Evolutionary conservation across 2,113 vertebrate genomes (phyloP).

Genomic region (Grammomys surdaster): DNA sequence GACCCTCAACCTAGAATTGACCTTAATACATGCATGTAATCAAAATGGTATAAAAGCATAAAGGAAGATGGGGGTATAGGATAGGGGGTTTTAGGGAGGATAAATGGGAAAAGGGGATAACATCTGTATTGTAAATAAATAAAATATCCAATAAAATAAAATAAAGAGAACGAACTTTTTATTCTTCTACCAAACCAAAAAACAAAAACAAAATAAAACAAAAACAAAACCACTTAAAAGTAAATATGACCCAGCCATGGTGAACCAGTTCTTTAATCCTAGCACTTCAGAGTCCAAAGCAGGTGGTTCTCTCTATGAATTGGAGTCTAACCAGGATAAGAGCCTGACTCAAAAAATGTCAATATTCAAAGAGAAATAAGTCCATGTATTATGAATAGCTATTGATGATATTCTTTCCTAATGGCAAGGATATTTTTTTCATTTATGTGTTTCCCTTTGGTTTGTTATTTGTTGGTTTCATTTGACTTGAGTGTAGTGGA

Average conservation of each 20-base stretch:
- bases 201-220: background rate
- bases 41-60: too few species aligned
- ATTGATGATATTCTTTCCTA: conserved; percentile 22
- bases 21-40: too few species aligned
- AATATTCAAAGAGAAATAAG: background rate
- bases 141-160: too few species aligned
- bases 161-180: background rate
- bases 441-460: background rate
- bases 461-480: background rate
- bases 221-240: background rate
- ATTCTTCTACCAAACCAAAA: background rate
- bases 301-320: background rate
- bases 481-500: background rate
- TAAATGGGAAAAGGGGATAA: too few species aligned
- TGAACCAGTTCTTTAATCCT: background rate
- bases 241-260: background rate
- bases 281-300: background rate
- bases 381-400: background rate
- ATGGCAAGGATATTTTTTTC: background rate
- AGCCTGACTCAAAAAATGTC: background rate
- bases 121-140: too few species aligned
- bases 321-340: background rate
- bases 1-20: too few species aligned
- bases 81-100: too few species aligned
- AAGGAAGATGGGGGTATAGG: too few species aligned